A percentile compares a stretch with the other conserved stretches of the same genome.
These are phyloP conservation scores for Brachirus orientalis DNA, from an alignment of 2,113 vertebrate genomes.

Conservation along the genomic window DNA sequence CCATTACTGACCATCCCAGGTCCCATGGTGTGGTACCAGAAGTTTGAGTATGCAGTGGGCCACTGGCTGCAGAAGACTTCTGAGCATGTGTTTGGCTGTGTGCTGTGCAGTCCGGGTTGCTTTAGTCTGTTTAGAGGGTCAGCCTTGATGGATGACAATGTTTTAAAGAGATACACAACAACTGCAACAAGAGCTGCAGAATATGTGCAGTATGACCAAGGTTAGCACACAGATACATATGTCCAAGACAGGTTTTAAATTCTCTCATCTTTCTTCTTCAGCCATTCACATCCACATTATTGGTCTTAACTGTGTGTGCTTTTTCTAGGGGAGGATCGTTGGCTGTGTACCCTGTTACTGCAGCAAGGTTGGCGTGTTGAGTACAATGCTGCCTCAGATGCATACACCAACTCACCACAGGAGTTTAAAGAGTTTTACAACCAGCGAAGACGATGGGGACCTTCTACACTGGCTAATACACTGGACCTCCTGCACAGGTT, in stretches of 20 bases:
- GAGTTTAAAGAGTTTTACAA: constrained; percentile 89
- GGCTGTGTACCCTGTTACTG: constrained; percentile 85
- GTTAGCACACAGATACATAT: constrained; percentile 44
- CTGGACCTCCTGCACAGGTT: constrained; percentile 83
- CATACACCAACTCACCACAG: constrained; percentile 85
- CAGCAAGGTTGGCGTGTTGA: constrained; percentile 87
- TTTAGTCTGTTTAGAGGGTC: constrained; percentile 85
- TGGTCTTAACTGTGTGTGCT: neutral
- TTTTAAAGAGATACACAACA: constrained; percentile 84
- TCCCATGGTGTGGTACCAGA: constrained; percentile 89
- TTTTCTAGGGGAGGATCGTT: constrained; percentile 84
- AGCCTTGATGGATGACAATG: constrained; percentile 85
- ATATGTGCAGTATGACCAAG: constrained; percentile 86
- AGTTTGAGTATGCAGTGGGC: constrained; percentile 87
- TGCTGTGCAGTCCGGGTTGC: constrained; percentile 86
- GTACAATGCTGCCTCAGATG: constrained; percentile 86
- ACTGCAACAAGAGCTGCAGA: constrained; percentile 77
- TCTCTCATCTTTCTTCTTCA: no score
- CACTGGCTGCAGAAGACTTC: constrained; percentile 88
- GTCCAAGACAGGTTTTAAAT: neutral
- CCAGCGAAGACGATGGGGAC: constrained; percentile 85
- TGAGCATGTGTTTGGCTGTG: constrained; percentile 85
- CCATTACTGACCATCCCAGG: constrained; percentile 56
- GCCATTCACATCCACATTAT: neutral
- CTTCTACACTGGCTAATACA: constrained; percentile 85